These are phyloP conservation scores for Cyphomyrmex costatus DNA, from an alignment of 1,140 invertebrate genomes.

Conservation along the genomic window DNA sequence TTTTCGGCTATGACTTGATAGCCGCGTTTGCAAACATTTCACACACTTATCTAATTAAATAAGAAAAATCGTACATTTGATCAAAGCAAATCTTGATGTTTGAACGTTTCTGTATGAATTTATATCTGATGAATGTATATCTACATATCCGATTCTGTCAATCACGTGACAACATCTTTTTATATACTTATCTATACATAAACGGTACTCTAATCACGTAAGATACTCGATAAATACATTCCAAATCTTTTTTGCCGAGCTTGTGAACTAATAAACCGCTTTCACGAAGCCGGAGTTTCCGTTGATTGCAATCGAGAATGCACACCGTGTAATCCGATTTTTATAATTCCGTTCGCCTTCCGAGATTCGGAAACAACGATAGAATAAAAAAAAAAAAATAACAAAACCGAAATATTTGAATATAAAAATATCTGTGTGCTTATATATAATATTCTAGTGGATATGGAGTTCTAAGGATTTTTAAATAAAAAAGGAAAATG, in stretches of 20 bases:
- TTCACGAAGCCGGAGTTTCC: not conserved
- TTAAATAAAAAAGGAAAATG: not conserved
- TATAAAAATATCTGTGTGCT: too few species aligned
- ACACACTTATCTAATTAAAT: not conserved
- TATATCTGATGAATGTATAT: too few species aligned
- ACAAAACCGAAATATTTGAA: not conserved
- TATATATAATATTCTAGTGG: not conserved
- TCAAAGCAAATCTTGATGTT: too few species aligned
- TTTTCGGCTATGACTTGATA: not conserved
- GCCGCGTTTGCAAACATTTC: constrained; percentile 13
- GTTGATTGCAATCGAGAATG: not conserved
- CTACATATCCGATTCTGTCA: too few species aligned
- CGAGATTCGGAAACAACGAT: not conserved
- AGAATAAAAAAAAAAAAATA: not conserved
- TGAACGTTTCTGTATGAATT: too few species aligned
- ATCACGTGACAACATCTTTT: too few species aligned
- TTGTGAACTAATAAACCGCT: constrained; percentile 3
- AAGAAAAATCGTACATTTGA: too few species aligned
- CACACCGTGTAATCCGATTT: not conserved
- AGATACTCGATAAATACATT: constrained; percentile 3
- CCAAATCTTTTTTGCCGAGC: not conserved
- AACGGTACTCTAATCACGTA: not conserved
- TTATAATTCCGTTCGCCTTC: not conserved
- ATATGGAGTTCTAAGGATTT: not conserved
- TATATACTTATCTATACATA: not conserved